phyloP scores from a whole-genome alignment of 2,113 vertebrate genomes.

The Brachirus orientalis region DNA sequence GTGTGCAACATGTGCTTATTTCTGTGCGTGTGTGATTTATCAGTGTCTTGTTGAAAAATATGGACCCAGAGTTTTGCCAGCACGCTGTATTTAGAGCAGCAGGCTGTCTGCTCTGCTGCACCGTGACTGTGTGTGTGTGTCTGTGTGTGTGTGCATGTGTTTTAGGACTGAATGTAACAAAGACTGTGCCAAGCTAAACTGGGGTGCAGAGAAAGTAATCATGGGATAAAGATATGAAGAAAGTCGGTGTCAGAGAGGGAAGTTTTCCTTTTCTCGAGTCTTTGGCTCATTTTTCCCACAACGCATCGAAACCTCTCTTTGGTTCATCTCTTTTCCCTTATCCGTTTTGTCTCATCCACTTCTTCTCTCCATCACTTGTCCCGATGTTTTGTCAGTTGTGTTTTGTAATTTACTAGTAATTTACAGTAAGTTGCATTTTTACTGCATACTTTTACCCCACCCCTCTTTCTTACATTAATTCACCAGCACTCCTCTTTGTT shows the following conservation, averaged over 20 bases:
- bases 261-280: conserved; percentile 54
- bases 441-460: conserved; percentile 2
- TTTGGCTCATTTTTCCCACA: conserved; percentile 15
- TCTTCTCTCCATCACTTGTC: neutral
- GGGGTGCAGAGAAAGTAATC: conserved; percentile 18
- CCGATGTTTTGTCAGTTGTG: conserved; percentile 14
- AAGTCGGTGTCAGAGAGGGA: conserved; percentile 6
- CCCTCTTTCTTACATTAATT: conserved; percentile 16
- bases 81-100: conserved; percentile 32
- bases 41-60: conserved; percentile 38
- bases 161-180: conserved; percentile 48
- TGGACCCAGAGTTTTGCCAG: conserved; percentile 33
- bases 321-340: conserved; percentile 1
- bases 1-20: conserved; percentile 9
- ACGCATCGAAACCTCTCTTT: conserved; percentile 1
- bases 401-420: neutral
- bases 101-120: conserved; percentile 25
- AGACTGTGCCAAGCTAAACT: conserved; percentile 39
- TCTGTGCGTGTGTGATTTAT: conserved; percentile 26
- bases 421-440: conserved; percentile 13
- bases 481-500: conserved; percentile 23
- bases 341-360: neutral
- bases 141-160: conserved; percentile 29
- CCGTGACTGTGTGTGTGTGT: conserved; percentile 23
- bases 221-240: conserved; percentile 10